Conservation (phyloP, 2,113 vertebrate species). For the Aythya baeri region DNA sequence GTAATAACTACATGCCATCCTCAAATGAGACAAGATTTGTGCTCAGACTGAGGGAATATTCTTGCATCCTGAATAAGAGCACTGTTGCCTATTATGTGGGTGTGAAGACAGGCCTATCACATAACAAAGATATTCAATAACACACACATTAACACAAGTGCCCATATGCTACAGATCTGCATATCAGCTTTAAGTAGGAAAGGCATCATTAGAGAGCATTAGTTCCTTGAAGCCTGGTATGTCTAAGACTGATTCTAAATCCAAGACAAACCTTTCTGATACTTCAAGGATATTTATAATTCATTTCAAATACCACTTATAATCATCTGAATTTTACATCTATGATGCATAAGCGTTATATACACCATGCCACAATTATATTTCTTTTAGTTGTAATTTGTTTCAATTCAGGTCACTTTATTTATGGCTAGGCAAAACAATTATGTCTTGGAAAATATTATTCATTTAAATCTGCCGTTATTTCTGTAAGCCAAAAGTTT, state of each 20-base stretch:
- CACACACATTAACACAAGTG: neutral
- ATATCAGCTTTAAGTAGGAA: conserved; percentile 42
- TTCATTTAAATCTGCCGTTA: neutral
- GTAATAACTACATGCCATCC: conserved; percentile 58
- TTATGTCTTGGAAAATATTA: conserved; percentile 28
- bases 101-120: conserved; percentile 2
- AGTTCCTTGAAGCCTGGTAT: neutral
- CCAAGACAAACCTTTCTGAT: conserved; percentile 40
- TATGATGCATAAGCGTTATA: conserved; percentile 33
- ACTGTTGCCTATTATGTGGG: conserved; percentile 18
- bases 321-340: neutral
- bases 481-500: conserved; percentile 5
- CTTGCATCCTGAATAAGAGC: conserved; percentile 45
- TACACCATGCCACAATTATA: neutral
- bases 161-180: neutral
- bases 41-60: conserved; percentile 24
- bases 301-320: conserved; percentile 52
- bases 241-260: conserved; percentile 41
- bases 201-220: conserved; percentile 1
- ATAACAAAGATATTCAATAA: conserved; percentile 12
- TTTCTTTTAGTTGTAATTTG: conserved; percentile 35
- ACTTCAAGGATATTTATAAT: conserved; percentile 54
- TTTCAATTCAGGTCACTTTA: conserved; percentile 33
- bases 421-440: conserved; percentile 22
- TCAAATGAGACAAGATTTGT: conserved; percentile 48